Base-by-base conservation (phyloP, 1,140 invertebrate genomes). In the Heliothis virescens region DNA sequence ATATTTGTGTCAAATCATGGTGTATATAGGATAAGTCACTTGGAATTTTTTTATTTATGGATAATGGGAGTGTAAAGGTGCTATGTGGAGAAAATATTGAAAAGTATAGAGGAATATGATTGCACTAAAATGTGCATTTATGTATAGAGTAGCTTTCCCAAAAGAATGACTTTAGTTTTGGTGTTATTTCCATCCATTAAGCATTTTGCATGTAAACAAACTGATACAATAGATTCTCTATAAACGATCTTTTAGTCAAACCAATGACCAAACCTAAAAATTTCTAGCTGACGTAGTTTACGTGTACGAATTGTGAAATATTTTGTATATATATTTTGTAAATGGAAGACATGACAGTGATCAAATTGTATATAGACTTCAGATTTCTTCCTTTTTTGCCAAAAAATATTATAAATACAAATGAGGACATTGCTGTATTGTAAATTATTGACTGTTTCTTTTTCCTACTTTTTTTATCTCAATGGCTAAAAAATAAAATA, bases 301-400 rank as follows among this genome's bases (percentile, higher is more conserved):
- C 82, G 34, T 41, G 34, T 41, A 41, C 34, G 34, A 41, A 41
- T 9, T 41, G 71, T 71, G 16, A 15, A 69, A 74, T 41, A 67
- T 85, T 88, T 90, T 91, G 90, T 93, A 92, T 60, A 41, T 41
- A 60, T 90, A 91, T 93, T 91, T 92, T 90, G 87, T 93, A 91
- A 90, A 85, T 83, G 92, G 91, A 92, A 93, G 90, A 93, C 91
- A 84, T 71, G 50, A 92, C 89, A 92, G 90, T 93, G 91, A 92
- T 89, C 67, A 65, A 77, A 80, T 82, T 83, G 82, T 86, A 84
- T 67, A 85, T 79, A 80, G 60, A 82, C 7, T 71, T n/a, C 67
- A 74, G 72, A 80, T 73, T 69, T 53, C 16, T 77, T 26, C 16
- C 48, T 21, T 55, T 15, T 62, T 62, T 76, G 21, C 18, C 41